Evolutionary conservation across 2,888 invertebrate species (phyloP).

Genomic region (Minunthozetes semirufus): DNA sequence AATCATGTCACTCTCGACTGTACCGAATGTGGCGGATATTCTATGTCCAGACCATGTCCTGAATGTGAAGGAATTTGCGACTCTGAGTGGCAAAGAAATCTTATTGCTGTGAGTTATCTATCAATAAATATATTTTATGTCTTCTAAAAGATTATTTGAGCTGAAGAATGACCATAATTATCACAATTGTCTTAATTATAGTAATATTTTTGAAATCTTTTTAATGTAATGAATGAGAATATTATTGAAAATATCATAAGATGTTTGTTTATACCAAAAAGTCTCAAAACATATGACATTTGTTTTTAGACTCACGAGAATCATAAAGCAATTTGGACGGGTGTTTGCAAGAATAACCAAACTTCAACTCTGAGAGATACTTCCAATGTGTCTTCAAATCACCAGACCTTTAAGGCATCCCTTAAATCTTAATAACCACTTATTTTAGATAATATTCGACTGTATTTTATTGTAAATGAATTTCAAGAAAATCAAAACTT

Average conservation of each 20-base stretch:
- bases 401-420: not conserved
- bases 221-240: too few species aligned
- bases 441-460: not conserved
- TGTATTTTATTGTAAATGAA: not conserved
- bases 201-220: too few species aligned
- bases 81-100: conserved; percentile 66
- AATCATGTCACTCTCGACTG: conserved; percentile 70
- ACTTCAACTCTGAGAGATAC: not conserved
- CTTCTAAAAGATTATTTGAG: too few species aligned
- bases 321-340: conserved; percentile 65
- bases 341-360: conserved; percentile 53
- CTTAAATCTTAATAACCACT: not conserved
- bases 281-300: too few species aligned
- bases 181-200: too few species aligned
- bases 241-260: too few species aligned
- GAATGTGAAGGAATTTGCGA: conserved; percentile 67
- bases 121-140: not conserved
- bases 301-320: conserved; percentile 59
- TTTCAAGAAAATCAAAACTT: not conserved
- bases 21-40: conserved; percentile 71
- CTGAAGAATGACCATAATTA: too few species aligned
- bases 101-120: conserved; percentile 53
- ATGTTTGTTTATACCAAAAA: too few species aligned
- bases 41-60: conserved; percentile 66
- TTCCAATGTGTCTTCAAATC: conserved; percentile 4